A percentile compares a stretch with the other conserved stretches of the same genome.
Conservation (phyloP, 2,797 vertebrate genomes). For the Forpus xanthops region DNA sequence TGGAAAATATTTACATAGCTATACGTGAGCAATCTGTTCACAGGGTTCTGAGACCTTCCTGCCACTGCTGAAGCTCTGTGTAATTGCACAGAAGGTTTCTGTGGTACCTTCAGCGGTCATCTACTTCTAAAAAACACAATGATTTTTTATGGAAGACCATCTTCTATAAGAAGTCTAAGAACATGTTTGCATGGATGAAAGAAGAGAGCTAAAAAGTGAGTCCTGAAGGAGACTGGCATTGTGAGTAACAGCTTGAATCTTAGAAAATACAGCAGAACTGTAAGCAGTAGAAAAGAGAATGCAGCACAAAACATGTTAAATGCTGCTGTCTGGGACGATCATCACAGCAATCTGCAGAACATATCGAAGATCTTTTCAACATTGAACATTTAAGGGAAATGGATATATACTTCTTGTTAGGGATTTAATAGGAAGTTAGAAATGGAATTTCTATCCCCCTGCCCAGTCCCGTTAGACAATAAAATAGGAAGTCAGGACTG, state of each 20-base stretch:
- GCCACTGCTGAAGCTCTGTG: neutral
- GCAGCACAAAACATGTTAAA: neutral
- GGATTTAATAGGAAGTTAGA: neutral
- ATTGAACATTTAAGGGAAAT: neutral
- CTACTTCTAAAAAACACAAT: neutral
- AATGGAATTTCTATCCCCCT: neutral
- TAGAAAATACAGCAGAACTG: neutral
- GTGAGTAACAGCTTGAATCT: neutral
- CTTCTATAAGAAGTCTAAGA: neutral
- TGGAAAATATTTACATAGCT: neutral
- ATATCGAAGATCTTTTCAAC: neutral
- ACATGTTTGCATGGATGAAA: neutral
- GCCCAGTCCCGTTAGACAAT: neutral
- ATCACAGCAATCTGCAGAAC: neutral
- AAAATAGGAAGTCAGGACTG: neutral
- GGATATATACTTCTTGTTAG: neutral
- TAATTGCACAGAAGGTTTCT: neutral
- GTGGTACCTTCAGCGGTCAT: rapidly evolving
- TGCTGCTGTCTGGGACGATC: neutral
- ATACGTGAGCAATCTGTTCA: neutral
- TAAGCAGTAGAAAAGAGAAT: neutral
- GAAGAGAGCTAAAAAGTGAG: neutral
- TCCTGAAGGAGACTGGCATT: neutral
- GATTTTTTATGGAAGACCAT: neutral
- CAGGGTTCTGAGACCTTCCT: neutral